phyloP scores from a whole-genome alignment of 2,888 invertebrate species.

The Tipula helvola region DNA sequence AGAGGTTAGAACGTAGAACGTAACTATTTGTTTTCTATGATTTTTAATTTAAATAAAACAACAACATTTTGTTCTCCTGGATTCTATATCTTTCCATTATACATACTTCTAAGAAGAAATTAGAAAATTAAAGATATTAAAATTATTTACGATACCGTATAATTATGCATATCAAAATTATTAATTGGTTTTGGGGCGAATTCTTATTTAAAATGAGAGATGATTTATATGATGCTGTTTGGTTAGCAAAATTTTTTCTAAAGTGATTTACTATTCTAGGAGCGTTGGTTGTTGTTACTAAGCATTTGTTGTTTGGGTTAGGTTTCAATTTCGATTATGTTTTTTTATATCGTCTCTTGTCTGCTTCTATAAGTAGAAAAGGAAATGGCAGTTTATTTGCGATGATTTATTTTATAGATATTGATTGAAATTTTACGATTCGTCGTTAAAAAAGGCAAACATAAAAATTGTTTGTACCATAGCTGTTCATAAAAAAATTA shows the following conservation, averaged over 20 bases:
- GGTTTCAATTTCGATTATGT: background rate
- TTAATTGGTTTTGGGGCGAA: background rate
- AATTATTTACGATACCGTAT: background rate
- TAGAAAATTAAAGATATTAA: background rate
- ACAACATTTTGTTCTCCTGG: background rate
- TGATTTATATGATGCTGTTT: background rate
- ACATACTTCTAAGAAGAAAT: background rate
- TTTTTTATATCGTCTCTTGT: background rate
- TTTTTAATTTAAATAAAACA: background rate
- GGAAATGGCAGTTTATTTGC: too few relatives aligned
- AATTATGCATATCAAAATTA: slow-evolving; percentile 4
- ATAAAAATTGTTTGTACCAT: too few relatives aligned
- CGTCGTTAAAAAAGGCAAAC: too few relatives aligned
- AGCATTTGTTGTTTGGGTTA: background rate
- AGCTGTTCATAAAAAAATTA: too few relatives aligned
- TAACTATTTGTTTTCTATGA: background rate
- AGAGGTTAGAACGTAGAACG: slow-evolving; percentile 4
- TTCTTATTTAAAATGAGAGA: background rate
- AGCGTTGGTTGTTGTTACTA: background rate
- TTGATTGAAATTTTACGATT: too few relatives aligned
- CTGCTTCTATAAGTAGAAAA: too few relatives aligned
- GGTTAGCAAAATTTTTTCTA: background rate
- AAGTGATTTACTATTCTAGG: background rate
- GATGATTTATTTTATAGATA: too few relatives aligned
- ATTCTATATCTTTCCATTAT: background rate